Base-by-base conservation (phyloP, 1,140 invertebrate genomes). In the Sitobion miscanthi region DNA sequence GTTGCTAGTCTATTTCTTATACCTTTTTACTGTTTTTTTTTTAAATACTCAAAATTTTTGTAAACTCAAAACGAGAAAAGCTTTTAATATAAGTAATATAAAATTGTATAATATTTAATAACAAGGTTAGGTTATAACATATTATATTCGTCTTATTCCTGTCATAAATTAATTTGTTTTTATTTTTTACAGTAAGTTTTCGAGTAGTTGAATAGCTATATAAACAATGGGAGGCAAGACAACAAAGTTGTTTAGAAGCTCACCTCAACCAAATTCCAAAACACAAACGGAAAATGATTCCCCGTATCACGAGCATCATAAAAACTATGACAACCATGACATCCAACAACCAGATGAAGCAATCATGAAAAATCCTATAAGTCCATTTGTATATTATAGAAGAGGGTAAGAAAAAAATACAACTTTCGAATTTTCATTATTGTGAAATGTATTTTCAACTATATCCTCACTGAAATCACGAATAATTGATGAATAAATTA, bases 321-420 rank as follows among this genome's bases (percentile, higher is more conserved):
- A 23, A n/a, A 69, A n/a, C 30, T 17, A 30, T 17, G 17, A 91
- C 6, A 38, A 38, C 52, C 11, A 42, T 62, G 52, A 90, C 21
- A 54, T 21, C 11, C 52, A 77, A 35, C 90, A n/a, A 47, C 25
- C 54, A 30, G 54, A 91, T 4, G 6, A 77, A n/a, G 4, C 9
- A 5, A n/a, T 21, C 1, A 49, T 21, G 77, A 77, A 47, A 45
- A 45, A 49, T 42, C 4, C 88, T 8, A 4, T 77, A 69, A 69
- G 57, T 47, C 90, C 90, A 30, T 91, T 91, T 77, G 90, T 91
- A 20, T 35, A 77, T 47, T 93, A 77, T 7, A 93, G 94, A 49
- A 93, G 90, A 90, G 94, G 94, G 94, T 94, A 91, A 94, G 87
- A 52, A 35, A 93, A n/a, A 82, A 14, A 3, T 17, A 52, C 17